Percentiles rank a stretch among this genome's conserved stretches.
Evolutionary conservation across 2,113 vertebrate genomes (phyloP).

Genomic region (Arizona elegans): DNA sequence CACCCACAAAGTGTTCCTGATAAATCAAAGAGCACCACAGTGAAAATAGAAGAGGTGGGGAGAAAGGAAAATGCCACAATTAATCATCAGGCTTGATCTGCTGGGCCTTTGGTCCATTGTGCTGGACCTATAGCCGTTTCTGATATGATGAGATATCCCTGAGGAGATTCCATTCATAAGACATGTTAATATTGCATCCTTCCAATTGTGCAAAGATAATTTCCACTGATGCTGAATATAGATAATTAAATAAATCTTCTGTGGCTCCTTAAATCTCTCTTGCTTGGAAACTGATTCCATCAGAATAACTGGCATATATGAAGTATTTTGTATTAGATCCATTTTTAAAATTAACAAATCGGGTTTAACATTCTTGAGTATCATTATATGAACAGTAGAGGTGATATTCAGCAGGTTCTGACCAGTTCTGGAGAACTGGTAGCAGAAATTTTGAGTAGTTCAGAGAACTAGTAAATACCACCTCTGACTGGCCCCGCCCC

Average conservation of each 20-base stretch:
- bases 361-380: not conserved
- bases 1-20: not conserved
- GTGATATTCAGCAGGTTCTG: no score
- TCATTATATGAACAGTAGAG: not conserved
- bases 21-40: not conserved
- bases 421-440: no score
- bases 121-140: not conserved
- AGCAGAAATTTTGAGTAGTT: no score
- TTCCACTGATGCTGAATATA: not conserved
- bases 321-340: not conserved
- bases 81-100: not conserved
- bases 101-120: not conserved
- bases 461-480: no score
- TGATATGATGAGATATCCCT: not conserved
- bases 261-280: not conserved
- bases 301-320: not conserved
- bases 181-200: not conserved
- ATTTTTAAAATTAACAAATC: not conserved
- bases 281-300: not conserved
- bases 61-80: not conserved
- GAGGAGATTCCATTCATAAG: not conserved
- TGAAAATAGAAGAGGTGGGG: not conserved
- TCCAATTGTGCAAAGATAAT: not conserved
- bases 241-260: not conserved
- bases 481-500: no score